Percentiles rank a stretch among this genome's conserved stretches.
Evolutionary conservation across 2,113 vertebrate species (phyloP).

Genomic region (Phalacrocorax carbo): DNA sequence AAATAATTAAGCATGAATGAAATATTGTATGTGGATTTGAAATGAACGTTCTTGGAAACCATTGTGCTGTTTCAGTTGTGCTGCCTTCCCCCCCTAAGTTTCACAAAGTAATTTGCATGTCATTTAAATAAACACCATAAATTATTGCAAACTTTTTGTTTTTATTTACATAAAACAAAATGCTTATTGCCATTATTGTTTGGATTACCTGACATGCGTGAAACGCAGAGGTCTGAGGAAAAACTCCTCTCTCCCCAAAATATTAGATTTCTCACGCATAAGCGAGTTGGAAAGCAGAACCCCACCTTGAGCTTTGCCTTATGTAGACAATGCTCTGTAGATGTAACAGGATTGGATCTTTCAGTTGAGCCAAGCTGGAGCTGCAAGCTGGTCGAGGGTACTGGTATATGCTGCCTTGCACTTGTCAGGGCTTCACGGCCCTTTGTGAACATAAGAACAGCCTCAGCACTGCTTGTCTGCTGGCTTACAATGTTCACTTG

Average conservation of each 20-base stretch:
- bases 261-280: background rate
- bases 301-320: background rate
- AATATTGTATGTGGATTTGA: slow-evolving; percentile 50
- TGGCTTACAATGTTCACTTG: background rate
- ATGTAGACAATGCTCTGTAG: background rate
- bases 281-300: background rate
- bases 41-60: slow-evolving; percentile 51
- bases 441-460: background rate
- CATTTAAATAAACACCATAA: slow-evolving; percentile 59
- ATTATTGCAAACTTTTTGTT: slow-evolving; percentile 33
- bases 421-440: background rate
- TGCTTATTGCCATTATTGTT: slow-evolving; percentile 27
- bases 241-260: background rate
- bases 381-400: background rate
- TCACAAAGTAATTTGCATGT: slow-evolving; percentile 57
- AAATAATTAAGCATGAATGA: slow-evolving; percentile 59
- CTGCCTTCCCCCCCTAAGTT: slow-evolving; percentile 19
- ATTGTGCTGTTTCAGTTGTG: slow-evolving; percentile 48
- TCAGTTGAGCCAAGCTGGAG: background rate
- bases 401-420: background rate
- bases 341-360: background rate
- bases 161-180: slow-evolving; percentile 61
- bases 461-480: background rate
- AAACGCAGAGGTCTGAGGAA: background rate
- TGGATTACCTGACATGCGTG: slow-evolving; percentile 16